Evolutionary conservation across 2,797 vertebrate genomes (phyloP).

Genomic region (Nannoperca australis): DNA sequence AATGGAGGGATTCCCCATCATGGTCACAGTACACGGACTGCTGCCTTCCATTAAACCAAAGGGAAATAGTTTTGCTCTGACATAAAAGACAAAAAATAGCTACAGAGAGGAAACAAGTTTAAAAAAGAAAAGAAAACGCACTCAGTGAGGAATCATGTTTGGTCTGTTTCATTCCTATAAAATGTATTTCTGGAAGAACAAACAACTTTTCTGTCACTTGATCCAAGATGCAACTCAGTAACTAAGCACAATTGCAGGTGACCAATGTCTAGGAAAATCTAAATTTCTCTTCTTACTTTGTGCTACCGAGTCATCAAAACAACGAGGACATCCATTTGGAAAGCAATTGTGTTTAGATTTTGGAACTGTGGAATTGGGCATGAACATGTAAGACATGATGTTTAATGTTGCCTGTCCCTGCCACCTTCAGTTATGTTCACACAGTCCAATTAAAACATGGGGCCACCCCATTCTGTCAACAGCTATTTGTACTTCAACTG

Average conservation of each 20-base stretch:
- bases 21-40: slow-evolving; percentile 7
- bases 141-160: slow-evolving; percentile 31
- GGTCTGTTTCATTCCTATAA: slow-evolving; percentile 8
- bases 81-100: slow-evolving; percentile 52
- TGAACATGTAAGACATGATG: slow-evolving; percentile 4
- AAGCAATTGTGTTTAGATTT: not conserved
- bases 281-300: not conserved
- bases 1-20: slow-evolving; percentile 11
- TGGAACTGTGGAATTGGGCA: not conserved
- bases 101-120: slow-evolving; percentile 26
- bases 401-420: slow-evolving; percentile 28
- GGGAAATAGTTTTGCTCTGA: slow-evolving; percentile 65
- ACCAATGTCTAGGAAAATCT: slow-evolving; percentile 12
- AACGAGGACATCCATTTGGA: not conserved
- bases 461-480: slow-evolving; percentile 56
- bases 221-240: slow-evolving; percentile 1
- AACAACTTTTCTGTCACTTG: slow-evolving; percentile 12
- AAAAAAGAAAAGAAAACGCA: not conserved
- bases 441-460: slow-evolving; percentile 56
- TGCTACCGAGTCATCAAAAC: slow-evolving; percentile 1
- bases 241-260: not conserved
- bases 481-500: slow-evolving; percentile 52
- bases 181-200: slow-evolving; percentile 22
- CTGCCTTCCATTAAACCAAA: slow-evolving; percentile 58
- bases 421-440: slow-evolving; percentile 70